Percentiles rank a stretch among this genome's conserved stretches.
phyloP scores from a whole-genome alignment of 2,888 invertebrate genomes.

The Sympetrum striolatum region DNA sequence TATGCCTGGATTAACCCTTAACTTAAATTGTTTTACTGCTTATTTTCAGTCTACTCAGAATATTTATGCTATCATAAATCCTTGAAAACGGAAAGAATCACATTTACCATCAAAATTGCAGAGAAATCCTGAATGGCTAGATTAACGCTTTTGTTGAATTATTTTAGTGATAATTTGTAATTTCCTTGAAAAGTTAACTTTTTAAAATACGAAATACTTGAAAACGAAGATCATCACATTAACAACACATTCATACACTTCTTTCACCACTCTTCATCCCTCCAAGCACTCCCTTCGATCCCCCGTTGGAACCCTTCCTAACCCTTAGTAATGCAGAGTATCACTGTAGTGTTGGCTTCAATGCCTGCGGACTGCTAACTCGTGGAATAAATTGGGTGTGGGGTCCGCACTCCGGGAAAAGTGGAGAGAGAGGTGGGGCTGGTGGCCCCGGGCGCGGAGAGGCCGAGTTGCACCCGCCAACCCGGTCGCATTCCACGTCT shows the following conservation, averaged over 20 bases:
- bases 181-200: too few species aligned
- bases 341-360: background rate
- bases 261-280: background rate
- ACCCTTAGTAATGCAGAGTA: background rate
- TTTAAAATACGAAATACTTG: too few species aligned
- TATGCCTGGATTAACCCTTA: too few species aligned
- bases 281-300: background rate
- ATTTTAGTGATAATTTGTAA: too few species aligned
- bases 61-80: too few species aligned
- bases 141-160: too few species aligned
- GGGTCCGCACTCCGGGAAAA: background rate
- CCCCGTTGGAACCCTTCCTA: background rate
- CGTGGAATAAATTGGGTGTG: conserved; percentile 31
- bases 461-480: background rate
- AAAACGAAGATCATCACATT: too few species aligned
- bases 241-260: background rate
- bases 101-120: too few species aligned
- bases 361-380: background rate
- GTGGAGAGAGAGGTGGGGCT: background rate
- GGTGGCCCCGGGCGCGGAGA: background rate
- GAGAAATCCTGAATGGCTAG: too few species aligned
- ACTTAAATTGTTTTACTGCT: too few species aligned
- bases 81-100: too few species aligned
- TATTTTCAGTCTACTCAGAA: too few species aligned
- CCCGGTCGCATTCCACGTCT: background rate